phyloP scores from a whole-genome alignment of 2,113 vertebrate genomes.

The Bungarus multicinctus region DNA sequence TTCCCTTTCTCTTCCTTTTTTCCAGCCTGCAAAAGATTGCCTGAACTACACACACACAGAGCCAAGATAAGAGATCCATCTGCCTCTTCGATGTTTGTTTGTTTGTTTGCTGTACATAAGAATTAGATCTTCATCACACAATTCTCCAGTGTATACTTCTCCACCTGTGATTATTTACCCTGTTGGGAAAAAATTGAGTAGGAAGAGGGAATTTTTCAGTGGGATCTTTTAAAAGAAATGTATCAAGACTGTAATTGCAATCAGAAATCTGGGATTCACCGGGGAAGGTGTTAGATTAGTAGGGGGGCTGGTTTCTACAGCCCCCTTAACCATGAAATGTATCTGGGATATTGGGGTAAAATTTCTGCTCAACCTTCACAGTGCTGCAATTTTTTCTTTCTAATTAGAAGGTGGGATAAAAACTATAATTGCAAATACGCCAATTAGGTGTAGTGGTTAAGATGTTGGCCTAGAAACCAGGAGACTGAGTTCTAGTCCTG shows the following conservation, averaged over 20 bases:
- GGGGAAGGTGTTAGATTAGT: not conserved
- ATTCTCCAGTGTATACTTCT: not conserved
- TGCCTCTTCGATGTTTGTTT: not conserved
- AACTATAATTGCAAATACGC: not conserved
- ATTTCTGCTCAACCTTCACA: not conserved
- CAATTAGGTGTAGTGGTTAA: too few relatives aligned
- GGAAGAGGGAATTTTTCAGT: not conserved
- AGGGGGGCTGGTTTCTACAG: too few relatives aligned
- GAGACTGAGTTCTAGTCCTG: too few relatives aligned
- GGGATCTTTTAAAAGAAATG: not conserved
- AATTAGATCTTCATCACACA: not conserved
- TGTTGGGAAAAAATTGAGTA: not conserved
- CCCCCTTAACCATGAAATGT: not conserved
- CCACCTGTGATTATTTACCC: not conserved
- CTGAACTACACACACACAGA: not conserved
- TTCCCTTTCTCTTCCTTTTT: not conserved
- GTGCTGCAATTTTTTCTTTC: not conserved
- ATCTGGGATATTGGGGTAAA: too few relatives aligned
- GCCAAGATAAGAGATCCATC: not conserved
- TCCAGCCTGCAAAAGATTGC: not conserved
- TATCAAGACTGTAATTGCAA: not conserved
- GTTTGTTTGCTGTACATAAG: not conserved
- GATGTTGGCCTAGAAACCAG: too few relatives aligned
- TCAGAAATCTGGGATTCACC: not conserved
- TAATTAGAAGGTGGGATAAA: not conserved